phyloP scores from a whole-genome alignment of 2,113 vertebrate species.

The Albula goreensis region DNA sequence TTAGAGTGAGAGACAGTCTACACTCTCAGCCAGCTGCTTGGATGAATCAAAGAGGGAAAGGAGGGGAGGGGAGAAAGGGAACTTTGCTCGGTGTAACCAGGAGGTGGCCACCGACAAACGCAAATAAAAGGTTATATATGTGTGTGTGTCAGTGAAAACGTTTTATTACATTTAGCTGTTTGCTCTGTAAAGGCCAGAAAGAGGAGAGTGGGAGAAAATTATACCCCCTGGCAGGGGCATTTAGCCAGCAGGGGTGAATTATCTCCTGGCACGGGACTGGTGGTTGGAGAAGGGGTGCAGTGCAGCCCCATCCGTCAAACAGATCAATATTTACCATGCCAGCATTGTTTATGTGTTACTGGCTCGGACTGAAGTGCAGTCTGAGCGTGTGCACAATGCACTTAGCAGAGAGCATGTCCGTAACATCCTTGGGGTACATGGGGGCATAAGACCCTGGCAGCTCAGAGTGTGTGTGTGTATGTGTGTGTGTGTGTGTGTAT shows the following conservation, averaged over 20 bases:
- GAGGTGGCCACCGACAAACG: conserved; percentile 31
- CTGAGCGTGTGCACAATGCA: background rate
- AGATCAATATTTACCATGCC: conserved; percentile 83
- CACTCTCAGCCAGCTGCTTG: conserved; percentile 13
- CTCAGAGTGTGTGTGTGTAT: background rate
- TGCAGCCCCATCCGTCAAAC: conserved; percentile 63
- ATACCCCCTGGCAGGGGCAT: conserved; percentile 56
- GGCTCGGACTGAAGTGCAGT: background rate
- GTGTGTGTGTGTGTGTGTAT: background rate
- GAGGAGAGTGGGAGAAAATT: conserved; percentile 58
- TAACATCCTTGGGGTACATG: background rate
- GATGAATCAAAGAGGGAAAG: background rate
- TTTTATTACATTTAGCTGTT: conserved; percentile 86
- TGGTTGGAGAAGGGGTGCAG: conserved; percentile 53
- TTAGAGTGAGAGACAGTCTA: background rate
- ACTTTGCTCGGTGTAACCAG: conserved; percentile 36
- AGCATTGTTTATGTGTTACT: background rate
- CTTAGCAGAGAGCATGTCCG: background rate
- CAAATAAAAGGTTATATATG: conserved; percentile 28
- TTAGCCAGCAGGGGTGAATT: conserved; percentile 8
- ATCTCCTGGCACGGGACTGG: background rate
- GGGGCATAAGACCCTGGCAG: too few relatives aligned
- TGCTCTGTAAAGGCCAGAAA: conserved; percentile 70
- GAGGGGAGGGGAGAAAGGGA: conserved; percentile 19
- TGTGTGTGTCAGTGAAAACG: conserved; percentile 66